A percentile compares a stretch with the other conserved stretches of the same genome.
Evolutionary conservation across 2,888 invertebrate genomes (phyloP).

Genomic region (Strigamia crassipes): DNA sequence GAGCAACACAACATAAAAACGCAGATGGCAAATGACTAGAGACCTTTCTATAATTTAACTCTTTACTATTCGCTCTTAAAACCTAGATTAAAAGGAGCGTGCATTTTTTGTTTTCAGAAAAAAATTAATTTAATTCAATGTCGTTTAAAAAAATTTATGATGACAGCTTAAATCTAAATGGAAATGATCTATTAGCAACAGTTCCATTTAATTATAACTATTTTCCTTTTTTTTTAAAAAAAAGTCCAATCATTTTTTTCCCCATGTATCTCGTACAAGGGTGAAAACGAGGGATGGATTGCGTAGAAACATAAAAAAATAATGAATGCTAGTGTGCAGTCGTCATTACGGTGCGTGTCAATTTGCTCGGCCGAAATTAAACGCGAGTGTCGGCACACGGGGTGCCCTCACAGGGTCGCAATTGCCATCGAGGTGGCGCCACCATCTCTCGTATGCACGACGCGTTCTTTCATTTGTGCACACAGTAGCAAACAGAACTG

Average conservation of each 20-base stretch:
- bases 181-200: not conserved
- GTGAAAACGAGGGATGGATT: not conserved
- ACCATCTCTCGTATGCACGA: conserved; percentile 33
- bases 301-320: conserved; percentile 10
- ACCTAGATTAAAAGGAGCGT: not conserved
- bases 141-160: too few relatives aligned
- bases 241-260: not conserved
- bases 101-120: not conserved
- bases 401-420: conserved; percentile 29
- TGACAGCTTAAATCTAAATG: not conserved
- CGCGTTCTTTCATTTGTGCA: conserved; percentile 12
- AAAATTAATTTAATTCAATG: too few relatives aligned
- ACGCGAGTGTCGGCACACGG: conserved; percentile 30
- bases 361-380: conserved; percentile 30
- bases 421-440: conserved; percentile 30
- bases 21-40: conserved; percentile 2
- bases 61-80: not conserved
- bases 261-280: not conserved
- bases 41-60: not conserved
- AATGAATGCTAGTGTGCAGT: conserved; percentile 22
- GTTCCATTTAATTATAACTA: not conserved
- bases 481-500: not conserved
- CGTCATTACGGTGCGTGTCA: conserved; percentile 22
- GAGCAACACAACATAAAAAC: not conserved
- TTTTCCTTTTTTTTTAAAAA: not conserved